Evolutionary conservation across 2,797 vertebrate species (phyloP).

Genomic region (Pteropus rufus): DNA sequence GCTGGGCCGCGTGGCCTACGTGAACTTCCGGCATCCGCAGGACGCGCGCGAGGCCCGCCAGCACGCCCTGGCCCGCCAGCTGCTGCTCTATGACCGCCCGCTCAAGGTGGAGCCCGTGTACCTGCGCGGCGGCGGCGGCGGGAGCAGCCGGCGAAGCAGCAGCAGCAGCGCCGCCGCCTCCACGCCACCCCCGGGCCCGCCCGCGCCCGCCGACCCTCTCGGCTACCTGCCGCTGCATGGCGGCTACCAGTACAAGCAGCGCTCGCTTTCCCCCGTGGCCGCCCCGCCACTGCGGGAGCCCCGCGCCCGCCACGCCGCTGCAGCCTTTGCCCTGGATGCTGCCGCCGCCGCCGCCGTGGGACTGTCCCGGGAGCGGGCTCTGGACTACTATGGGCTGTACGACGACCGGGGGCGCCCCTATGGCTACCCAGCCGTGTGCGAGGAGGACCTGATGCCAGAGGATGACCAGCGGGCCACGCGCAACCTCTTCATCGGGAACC

Average conservation of each 20-base stretch:
- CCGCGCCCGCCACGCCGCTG: slow-evolving; percentile 86
- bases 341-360: slow-evolving; percentile 88
- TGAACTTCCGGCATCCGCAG: slow-evolving; percentile 95
- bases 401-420: slow-evolving; percentile 93
- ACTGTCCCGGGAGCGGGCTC: slow-evolving; percentile 90
- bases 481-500: slow-evolving; percentile 96
- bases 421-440: slow-evolving; percentile 87
- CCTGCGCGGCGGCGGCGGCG: slow-evolving; percentile 90
- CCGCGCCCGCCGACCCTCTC: slow-evolving; percentile 82
- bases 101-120: slow-evolving; percentile 97
- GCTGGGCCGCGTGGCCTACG: slow-evolving; percentile 94
- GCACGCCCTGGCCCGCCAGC: slow-evolving; percentile 92
- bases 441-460: slow-evolving; percentile 96
- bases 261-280: slow-evolving; percentile 91
- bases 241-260: slow-evolving; percentile 91
- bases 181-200: slow-evolving; percentile 91
- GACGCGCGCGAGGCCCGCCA: slow-evolving; percentile 94
- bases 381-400: slow-evolving; percentile 94
- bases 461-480: slow-evolving; percentile 97
- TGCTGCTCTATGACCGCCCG: slow-evolving; percentile 92
- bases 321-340: slow-evolving; percentile 88
- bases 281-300: slow-evolving; percentile 88
- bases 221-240: slow-evolving; percentile 89
- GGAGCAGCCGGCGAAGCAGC: slow-evolving; percentile 90
- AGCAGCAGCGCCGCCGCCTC: slow-evolving; percentile 87